These are phyloP conservation scores for Suillia variegata DNA, from an alignment of 2,888 invertebrate genomes.

Conservation along the genomic window DNA sequence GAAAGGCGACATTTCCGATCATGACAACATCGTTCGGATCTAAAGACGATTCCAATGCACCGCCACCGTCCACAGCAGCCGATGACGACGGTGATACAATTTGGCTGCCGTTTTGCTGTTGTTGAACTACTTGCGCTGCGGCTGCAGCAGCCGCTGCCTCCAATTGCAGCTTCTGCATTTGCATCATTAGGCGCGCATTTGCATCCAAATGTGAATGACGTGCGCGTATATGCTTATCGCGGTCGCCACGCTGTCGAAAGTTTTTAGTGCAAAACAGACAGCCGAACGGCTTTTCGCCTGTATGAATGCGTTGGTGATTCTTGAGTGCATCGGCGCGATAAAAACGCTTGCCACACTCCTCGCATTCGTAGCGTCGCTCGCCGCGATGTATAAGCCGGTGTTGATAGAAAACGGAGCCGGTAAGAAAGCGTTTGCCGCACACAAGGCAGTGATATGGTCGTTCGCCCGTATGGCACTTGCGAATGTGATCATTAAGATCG, in stretches of 20 bases:
- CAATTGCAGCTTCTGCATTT: constrained; percentile 56
- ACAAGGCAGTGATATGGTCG: constrained; percentile 68
- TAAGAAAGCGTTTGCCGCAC: constrained; percentile 68
- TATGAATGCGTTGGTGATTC: constrained; percentile 68
- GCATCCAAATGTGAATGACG: constrained; percentile 62
- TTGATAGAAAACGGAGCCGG: constrained; percentile 70
- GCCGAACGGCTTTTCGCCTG: constrained; percentile 66
- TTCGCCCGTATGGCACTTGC: constrained; percentile 70
- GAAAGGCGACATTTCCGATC: constrained; percentile 46
- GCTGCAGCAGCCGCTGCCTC: constrained; percentile 50
- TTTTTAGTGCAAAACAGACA: constrained; percentile 64
- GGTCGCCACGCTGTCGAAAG: constrained; percentile 66
- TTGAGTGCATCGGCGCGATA: constrained; percentile 70
- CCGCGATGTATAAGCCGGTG: constrained; percentile 69
- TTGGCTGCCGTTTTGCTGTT: constrained; percentile 10
- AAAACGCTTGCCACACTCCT: constrained; percentile 69
- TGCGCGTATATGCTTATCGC: constrained; percentile 66
- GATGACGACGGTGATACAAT: neutral
- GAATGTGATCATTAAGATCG: constrained; percentile 68
- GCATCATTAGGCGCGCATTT: constrained; percentile 58
- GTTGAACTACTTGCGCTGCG: constrained; percentile 23
- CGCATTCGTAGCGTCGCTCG: constrained; percentile 69
- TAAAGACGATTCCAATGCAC: constrained; percentile 10
- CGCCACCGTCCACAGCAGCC: neutral
- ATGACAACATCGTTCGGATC: constrained; percentile 36